Conservation (phyloP, 2,888 invertebrate genomes). For the Subacronicta megacephala region DNA sequence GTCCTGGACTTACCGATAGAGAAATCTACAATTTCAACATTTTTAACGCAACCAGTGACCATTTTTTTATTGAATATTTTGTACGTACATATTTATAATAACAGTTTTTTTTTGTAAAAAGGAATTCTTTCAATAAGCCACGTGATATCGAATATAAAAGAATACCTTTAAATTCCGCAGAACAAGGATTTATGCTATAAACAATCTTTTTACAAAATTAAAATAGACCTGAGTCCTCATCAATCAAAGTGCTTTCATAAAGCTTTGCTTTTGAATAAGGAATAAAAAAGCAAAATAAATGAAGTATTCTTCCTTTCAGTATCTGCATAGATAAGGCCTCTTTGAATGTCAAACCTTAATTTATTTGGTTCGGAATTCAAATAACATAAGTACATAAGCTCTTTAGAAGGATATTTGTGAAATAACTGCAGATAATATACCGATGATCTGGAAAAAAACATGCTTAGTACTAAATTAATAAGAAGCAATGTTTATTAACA, state of each 20-base stretch:
- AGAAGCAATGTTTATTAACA: too few relatives aligned
- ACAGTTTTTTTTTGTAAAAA: slow-evolving; percentile 11
- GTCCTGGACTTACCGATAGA: slow-evolving; percentile 8
- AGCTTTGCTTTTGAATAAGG: slow-evolving; percentile 45
- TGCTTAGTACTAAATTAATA: too few relatives aligned
- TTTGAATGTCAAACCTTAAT: slow-evolving; percentile 45
- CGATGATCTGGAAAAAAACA: too few relatives aligned
- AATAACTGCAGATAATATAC: too few relatives aligned
- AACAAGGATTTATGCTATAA: slow-evolving; percentile 33
- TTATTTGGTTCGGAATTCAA: slow-evolving; percentile 43
- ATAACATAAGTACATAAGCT: slow-evolving; percentile 26
- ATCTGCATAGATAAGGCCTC: slow-evolving; percentile 38
- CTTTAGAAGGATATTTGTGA: too few relatives aligned
- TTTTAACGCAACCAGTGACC: too few relatives aligned
- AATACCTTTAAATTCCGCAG: slow-evolving; percentile 42
- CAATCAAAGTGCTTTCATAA: slow-evolving; percentile 58
- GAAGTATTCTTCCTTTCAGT: slow-evolving; percentile 46
- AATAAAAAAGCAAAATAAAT: slow-evolving; percentile 55
- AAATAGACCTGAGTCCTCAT: slow-evolving; percentile 55
- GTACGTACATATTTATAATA: too few relatives aligned
- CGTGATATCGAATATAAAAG: slow-evolving; percentile 48
- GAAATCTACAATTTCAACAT: too few relatives aligned
- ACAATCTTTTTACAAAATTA: slow-evolving; percentile 52
- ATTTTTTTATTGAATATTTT: too few relatives aligned
- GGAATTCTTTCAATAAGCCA: slow-evolving; percentile 48